Evolutionary conservation across 2,797 vertebrate species (phyloP).

Genomic region (Pseudochirops corinnae): DNA sequence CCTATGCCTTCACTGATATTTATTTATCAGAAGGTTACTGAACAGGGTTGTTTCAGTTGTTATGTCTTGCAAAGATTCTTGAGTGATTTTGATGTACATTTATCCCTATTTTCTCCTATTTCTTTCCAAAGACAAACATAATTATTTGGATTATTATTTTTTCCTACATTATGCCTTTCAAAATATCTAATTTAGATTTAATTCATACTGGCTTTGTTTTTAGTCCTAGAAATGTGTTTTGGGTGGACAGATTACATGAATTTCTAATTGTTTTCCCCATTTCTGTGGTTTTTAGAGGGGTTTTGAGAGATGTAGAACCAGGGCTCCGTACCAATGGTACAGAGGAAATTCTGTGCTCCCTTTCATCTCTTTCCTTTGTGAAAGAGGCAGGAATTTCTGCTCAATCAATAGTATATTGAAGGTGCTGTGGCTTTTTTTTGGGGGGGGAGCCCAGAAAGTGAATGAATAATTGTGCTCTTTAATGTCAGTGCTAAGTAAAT

Average conservation of each 20-base stretch:
- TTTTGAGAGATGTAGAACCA: constrained; percentile 51
- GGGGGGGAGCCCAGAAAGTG: constrained; percentile 36
- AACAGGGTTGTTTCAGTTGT: background rate
- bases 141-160: background rate
- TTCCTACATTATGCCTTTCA: constrained; percentile 18
- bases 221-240: constrained; percentile 32
- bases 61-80: background rate
- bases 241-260: constrained; percentile 29
- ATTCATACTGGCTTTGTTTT: constrained; percentile 19
- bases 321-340: background rate
- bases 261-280: constrained; percentile 59
- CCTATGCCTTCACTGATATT: background rate
- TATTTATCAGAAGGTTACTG: background rate
- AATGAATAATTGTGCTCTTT: constrained; percentile 74
- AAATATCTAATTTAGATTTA: background rate
- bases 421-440: constrained; percentile 33
- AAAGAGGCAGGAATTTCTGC: constrained; percentile 44
- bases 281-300: constrained; percentile 54
- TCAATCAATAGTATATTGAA: constrained; percentile 59
- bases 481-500: constrained; percentile 76
- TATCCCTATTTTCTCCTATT: background rate
- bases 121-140: constrained; percentile 25
- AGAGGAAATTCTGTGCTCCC: constrained; percentile 15
- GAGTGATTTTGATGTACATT: background rate
- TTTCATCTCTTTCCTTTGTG: constrained; percentile 2